phyloP scores from a whole-genome alignment of 2,113 vertebrate genomes.

The Acrocephalus arundinaceus region DNA sequence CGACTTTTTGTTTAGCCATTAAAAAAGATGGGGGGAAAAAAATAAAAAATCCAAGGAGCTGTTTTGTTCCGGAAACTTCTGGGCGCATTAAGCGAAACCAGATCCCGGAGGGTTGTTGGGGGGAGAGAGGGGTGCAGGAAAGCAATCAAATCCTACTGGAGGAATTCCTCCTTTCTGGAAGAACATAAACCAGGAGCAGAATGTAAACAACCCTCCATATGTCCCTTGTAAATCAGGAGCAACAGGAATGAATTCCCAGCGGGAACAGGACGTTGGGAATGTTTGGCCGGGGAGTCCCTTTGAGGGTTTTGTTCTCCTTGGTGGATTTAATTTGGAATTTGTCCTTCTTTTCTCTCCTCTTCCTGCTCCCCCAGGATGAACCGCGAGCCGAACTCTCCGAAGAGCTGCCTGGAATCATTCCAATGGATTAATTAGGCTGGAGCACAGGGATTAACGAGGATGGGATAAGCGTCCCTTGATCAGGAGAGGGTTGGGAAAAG shows the following conservation, averaged over 20 bases:
- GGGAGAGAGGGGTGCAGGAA: constrained; percentile 25
- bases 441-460: not conserved
- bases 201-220: constrained; percentile 57
- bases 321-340: constrained; percentile 18
- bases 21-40: not conserved
- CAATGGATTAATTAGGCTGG: not conserved
- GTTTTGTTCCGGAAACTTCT: constrained; percentile 63
- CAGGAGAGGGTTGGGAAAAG: not conserved
- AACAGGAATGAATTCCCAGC: constrained; percentile 16
- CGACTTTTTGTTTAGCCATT: not conserved
- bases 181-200: constrained; percentile 57
- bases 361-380: constrained; percentile 12
- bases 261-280: not conserved
- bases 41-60: not conserved
- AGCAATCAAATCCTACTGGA: constrained; percentile 61
- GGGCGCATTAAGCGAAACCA: constrained; percentile 59
- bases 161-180: constrained; percentile 60
- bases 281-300: not conserved
- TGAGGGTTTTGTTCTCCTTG: not conserved
- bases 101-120: not conserved
- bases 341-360: not conserved
- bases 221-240: constrained; percentile 55
- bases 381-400: not conserved
- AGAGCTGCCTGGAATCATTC: not conserved
- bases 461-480: not conserved